Evolutionary conservation across 2,888 invertebrate species (phyloP).

Genomic region (Spodoptera picta): DNA sequence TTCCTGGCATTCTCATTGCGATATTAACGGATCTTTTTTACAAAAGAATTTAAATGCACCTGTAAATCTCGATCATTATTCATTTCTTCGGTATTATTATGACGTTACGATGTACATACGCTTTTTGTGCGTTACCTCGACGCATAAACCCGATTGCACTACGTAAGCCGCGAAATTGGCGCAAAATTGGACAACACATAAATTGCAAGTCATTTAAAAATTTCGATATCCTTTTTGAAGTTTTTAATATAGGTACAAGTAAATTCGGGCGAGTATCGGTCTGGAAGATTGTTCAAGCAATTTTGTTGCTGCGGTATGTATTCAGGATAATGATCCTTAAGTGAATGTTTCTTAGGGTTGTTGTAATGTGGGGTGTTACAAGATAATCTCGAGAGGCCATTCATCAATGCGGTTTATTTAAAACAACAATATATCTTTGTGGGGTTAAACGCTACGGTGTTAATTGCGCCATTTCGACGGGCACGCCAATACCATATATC

Average conservation of each 20-base stretch:
- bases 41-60: conserved; percentile 72
- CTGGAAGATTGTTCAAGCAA: conserved; percentile 46
- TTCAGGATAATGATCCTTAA: conserved; percentile 51
- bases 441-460: conserved; percentile 54
- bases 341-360: conserved; percentile 51
- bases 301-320: conserved; percentile 47
- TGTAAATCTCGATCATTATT: conserved; percentile 73
- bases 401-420: conserved; percentile 71
- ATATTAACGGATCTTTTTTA: conserved; percentile 62
- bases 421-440: conserved; percentile 71
- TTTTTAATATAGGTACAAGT: conserved; percentile 32
- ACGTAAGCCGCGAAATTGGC: conserved; percentile 78
- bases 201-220: conserved; percentile 76
- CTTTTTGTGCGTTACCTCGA: conserved; percentile 69
- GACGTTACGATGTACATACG: conserved; percentile 65
- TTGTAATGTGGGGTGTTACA: conserved; percentile 47
- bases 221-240: conserved; percentile 47
- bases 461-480: conserved; percentile 59
- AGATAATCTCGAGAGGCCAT: conserved; percentile 57
- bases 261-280: conserved; percentile 30
- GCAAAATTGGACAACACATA: conserved; percentile 80
- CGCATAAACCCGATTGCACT: conserved; percentile 60
- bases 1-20: conserved; percentile 61
- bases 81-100: conserved; percentile 71
- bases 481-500: conserved; percentile 56